A percentile compares a stretch with the other conserved stretches of the same genome.
These are phyloP conservation scores for Acropora tenuis DNA, from an alignment of 64 coral and sea anemone genomes.

Conservation along the genomic window DNA sequence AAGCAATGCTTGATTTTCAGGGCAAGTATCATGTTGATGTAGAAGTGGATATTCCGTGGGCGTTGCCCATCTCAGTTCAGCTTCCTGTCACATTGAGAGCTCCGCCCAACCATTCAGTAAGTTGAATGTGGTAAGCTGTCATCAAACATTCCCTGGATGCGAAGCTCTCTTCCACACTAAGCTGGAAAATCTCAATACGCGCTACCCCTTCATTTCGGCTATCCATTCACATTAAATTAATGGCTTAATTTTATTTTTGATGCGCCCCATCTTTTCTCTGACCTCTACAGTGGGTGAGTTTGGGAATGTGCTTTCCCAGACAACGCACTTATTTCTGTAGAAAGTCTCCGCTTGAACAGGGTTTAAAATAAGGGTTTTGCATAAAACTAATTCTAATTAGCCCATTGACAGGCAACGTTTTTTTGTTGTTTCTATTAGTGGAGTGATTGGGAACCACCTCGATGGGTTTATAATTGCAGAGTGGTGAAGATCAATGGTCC, in stretches of 20 bases:
- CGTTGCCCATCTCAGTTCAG: constrained; percentile 52
- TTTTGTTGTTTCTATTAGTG: constrained; percentile 26
- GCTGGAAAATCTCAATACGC: no score
- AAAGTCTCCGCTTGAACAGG: no score
- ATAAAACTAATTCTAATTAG: no score
- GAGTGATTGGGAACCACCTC: constrained; percentile 66
- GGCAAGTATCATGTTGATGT: constrained; percentile 69
- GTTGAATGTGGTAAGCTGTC: not conserved
- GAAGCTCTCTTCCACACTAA: no score
- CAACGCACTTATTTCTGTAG: no score
- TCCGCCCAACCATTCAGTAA: constrained; percentile 54
- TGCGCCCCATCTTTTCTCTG: no score
- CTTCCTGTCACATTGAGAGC: constrained; percentile 60
- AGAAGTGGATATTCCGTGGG: constrained; percentile 57
- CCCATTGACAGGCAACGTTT: not conserved
- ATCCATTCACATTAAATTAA: no score
- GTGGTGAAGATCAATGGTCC: constrained; percentile 50
- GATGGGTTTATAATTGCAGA: constrained; percentile 56
- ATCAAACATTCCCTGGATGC: not conserved
- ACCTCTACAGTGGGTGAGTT: no score
- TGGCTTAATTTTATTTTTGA: no score
- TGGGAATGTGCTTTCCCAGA: no score
- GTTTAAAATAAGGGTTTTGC: no score
- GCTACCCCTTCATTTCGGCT: no score
- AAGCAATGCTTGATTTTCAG: not conserved